Percentiles rank a stretch among this genome's conserved stretches.
Conservation (phyloP, 2,888 invertebrate species). For the Tiliacea citrago region DNA sequence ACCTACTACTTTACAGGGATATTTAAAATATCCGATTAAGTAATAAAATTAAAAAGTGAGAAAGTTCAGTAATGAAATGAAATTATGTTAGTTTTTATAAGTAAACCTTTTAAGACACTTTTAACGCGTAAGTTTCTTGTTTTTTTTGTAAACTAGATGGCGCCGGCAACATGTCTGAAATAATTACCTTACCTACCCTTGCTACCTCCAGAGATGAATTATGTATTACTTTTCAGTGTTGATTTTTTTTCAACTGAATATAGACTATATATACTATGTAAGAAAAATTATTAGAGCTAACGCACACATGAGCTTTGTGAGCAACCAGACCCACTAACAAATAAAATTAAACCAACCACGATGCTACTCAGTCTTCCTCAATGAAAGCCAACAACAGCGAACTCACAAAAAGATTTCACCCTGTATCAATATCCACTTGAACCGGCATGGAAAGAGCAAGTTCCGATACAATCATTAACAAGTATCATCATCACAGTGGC, state of each 20-base stretch:
- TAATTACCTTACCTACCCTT: neutral
- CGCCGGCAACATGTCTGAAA: neutral
- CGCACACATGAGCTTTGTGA: neutral
- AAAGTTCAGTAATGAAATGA: neutral
- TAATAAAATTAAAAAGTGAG: neutral
- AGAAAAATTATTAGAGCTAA: neutral
- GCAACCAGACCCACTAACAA: neutral
- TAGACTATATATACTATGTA: too few relatives aligned
- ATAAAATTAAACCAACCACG: neutral
- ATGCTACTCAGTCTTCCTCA: neutral
- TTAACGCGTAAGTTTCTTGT: too few relatives aligned
- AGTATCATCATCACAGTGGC: conserved; percentile 72
- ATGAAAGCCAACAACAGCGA: conserved; percentile 10
- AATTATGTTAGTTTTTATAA: neutral
- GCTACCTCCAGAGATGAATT: neutral
- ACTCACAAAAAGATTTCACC: conserved; percentile 75
- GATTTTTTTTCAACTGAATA: neutral
- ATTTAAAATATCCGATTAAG: neutral
- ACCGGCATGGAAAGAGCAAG: conserved; percentile 84
- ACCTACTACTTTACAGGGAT: neutral
- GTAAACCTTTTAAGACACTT: neutral
- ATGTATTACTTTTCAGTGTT: neutral
- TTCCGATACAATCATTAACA: conserved; percentile 77
- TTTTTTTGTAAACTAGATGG: neutral
- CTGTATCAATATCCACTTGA: conserved; percentile 84